phyloP scores from a whole-genome alignment of 2,113 vertebrate species.

The Mandrillus leucophaeus region DNA sequence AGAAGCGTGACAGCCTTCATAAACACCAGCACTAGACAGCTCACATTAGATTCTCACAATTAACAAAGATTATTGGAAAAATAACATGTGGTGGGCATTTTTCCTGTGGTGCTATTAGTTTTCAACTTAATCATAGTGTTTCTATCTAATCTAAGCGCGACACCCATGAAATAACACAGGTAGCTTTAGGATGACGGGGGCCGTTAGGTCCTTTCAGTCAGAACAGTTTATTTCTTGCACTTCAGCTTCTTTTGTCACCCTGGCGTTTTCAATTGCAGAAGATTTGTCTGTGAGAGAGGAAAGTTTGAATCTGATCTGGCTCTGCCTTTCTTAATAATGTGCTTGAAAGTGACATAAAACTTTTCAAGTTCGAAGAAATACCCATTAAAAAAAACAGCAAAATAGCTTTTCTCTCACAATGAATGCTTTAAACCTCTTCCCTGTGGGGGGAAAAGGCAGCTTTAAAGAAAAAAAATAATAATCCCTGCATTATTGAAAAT shows the following conservation, averaged over 20 bases:
- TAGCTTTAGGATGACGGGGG: background rate
- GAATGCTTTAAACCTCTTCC: constrained; percentile 58
- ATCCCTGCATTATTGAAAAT: constrained; percentile 61
- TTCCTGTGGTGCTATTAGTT: background rate
- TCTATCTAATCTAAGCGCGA: constrained; percentile 36
- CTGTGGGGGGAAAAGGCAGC: background rate
- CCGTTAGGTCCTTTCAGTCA: background rate
- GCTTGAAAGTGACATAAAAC: constrained; percentile 65
- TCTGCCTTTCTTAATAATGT: constrained; percentile 59
- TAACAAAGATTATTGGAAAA: background rate
- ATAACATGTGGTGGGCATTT: constrained; percentile 34
- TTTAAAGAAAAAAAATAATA: constrained; percentile 52
- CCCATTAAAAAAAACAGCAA: constrained; percentile 13
- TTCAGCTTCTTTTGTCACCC: constrained; percentile 21
- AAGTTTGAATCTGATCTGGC: constrained; percentile 46
- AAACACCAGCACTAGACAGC: rapidly evolving
- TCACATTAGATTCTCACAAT: background rate
- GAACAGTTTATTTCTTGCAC: constrained; percentile 34
- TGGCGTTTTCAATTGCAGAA: constrained; percentile 63
- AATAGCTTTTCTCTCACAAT: constrained; percentile 24
- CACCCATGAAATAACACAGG: constrained; percentile 30
- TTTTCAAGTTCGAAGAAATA: constrained; percentile 62
- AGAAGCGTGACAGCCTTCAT: background rate
- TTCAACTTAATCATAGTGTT: constrained; percentile 54
- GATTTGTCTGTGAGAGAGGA: background rate